Evolutionary conservation across 2,797 vertebrate species (phyloP).

Genomic region (Cossypha caffra): DNA sequence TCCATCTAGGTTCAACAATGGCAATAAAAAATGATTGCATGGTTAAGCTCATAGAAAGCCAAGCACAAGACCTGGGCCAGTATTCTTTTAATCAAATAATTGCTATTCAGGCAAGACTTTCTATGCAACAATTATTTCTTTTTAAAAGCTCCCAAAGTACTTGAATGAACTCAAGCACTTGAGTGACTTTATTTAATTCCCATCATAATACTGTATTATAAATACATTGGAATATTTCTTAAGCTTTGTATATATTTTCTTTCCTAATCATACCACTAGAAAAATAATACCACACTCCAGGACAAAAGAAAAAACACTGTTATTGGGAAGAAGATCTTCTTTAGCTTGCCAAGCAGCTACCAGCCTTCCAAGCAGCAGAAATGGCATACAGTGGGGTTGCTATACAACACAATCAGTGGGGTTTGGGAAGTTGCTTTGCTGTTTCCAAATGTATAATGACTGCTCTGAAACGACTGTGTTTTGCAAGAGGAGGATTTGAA

Average conservation of each 20-base stretch:
- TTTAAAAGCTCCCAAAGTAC: slow-evolving; percentile 2
- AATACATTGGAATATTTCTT: slow-evolving; percentile 50
- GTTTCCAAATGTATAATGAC: not conserved
- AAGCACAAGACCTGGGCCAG: slow-evolving; percentile 48
- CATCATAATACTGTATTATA: slow-evolving; percentile 40
- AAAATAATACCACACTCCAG: slow-evolving; percentile 39
- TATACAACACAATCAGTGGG: slow-evolving; percentile 28
- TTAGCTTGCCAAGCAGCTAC: slow-evolving; percentile 56
- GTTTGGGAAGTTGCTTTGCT: slow-evolving; percentile 35
- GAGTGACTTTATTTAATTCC: slow-evolving; percentile 41
- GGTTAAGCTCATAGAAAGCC: slow-evolving; percentile 37
- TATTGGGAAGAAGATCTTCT: slow-evolving; percentile 58
- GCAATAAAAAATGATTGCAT: slow-evolving; percentile 62
- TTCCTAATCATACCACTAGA: slow-evolving; percentile 49
- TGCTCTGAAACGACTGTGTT: not conserved
- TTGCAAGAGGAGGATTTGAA: slow-evolving; percentile 10
- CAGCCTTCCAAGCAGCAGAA: slow-evolving; percentile 54
- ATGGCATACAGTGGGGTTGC: slow-evolving; percentile 15
- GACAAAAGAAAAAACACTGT: slow-evolving; percentile 42
- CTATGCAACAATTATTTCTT: slow-evolving; percentile 48
- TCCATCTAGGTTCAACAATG: slow-evolving; percentile 5
- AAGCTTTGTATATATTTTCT: slow-evolving; percentile 50
- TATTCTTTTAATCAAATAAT: slow-evolving; percentile 68
- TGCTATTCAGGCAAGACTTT: slow-evolving; percentile 28
- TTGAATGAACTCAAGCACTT: slow-evolving; percentile 40